A percentile compares a stretch with the other conserved stretches of the same genome.
These are phyloP conservation scores for Penaeus vannamei DNA, from an alignment of 1,140 invertebrate genomes.

Conservation along the genomic window DNA sequence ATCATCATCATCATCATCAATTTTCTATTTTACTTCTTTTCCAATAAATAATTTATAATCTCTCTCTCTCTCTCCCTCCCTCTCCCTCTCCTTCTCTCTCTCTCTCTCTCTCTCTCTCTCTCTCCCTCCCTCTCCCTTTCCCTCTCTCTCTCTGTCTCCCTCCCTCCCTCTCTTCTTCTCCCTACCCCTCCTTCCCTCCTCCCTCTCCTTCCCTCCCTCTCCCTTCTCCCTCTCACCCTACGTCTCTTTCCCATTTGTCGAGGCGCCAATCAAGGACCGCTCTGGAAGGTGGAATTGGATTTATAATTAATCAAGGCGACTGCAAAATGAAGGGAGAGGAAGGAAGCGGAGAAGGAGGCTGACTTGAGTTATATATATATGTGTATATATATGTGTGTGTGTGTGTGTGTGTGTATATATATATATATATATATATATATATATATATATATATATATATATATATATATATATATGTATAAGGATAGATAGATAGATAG, in stretches of 20 bases:
- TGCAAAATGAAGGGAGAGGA: background rate
- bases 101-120: slow-evolving; percentile 12
- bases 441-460: too few species aligned
- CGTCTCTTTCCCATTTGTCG: background rate
- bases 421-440: too few species aligned
- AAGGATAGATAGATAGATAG: too few species aligned
- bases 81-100: background rate
- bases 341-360: background rate
- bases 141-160: background rate
- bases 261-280: too few species aligned
- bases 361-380: background rate
- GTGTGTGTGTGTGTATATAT: too few species aligned
- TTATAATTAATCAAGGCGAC: background rate
- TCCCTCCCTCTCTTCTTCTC: background rate
- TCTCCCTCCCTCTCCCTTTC: background rate
- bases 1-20: too few species aligned
- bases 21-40: background rate
- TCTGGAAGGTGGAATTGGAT: too few species aligned
- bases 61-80: too few species aligned
- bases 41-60: too few species aligned
- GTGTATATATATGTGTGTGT: too few species aligned
- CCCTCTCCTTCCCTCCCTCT: background rate
- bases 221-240: background rate
- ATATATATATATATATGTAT: too few species aligned
- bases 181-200: background rate